Evolutionary conservation across 37 sponge, comb jelly and placozoan genomes (phyloP), one percentile per base, ranked within the genome.

Genomic region (Beroe ovata): DNA sequence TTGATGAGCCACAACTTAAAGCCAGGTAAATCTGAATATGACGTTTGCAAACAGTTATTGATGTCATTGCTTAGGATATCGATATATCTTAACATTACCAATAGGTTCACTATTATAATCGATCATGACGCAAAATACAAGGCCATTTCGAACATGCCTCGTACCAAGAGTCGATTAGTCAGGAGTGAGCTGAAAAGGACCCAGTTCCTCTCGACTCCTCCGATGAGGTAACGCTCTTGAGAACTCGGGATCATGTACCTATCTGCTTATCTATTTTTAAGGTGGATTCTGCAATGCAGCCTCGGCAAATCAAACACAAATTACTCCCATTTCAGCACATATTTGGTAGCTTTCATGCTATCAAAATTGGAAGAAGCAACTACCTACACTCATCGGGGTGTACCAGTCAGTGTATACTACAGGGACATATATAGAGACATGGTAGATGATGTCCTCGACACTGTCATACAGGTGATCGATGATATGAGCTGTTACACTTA

Each of bases 201-300:
- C 8, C 36, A 77, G 47, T 77, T 77, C 28, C 8, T n/a, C 1
- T 0, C 84, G 18, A 77, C 84, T n/a, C 84, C 84, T 4, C 26
- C 84, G 26, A 77, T 77, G 84, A 77, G 84, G 84, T 77, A 77
- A 62, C n/a, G n/a, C n/a, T n/a, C n/a, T n/a, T n/a, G n/a, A n/a
- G n/a, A n/a, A n/a, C n/a, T n/a, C n/a, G n/a, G n/a, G n/a, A n/a
- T n/a, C n/a, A n/a, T n/a, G n/a, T n/a, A n/a, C n/a, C n/a, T n/a
- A n/a, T n/a, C n/a, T n/a, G n/a, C n/a, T n/a, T n/a, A n/a, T n/a
- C n/a, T n/a, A n/a, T n/a, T n/a, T n/a, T n/a, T n/a, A n/a, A n/a
- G n/a, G n/a, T n/a, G 18, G 18, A 58, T 18, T 19, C 16, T 18
- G 16, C 59, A 58, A 58, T 18, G 59, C 18, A 19, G 18, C 18